Base-by-base conservation (phyloP, 2,113 vertebrate species). In the Elgaria multicarinata region DNA sequence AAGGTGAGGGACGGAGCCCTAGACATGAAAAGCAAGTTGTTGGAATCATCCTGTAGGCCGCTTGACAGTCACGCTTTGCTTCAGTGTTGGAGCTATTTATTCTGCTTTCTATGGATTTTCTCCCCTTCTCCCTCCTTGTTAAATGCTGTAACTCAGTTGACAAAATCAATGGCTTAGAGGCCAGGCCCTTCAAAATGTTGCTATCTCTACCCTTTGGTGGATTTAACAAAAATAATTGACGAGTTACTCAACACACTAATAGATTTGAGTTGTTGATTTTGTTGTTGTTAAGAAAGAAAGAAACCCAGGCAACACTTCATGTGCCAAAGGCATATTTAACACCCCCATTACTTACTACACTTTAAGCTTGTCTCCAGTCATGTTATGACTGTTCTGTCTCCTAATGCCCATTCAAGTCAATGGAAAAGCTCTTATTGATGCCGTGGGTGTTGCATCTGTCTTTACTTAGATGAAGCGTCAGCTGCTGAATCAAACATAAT, bases 401-500 rank as follows among this genome's bases (percentile, higher is more conserved):
- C 76, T 6, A 46, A 87, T 82, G 12, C 53, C 91, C 6, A 2
- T 78, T 88, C 33, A 90, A 53, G 26, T 83, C 44, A 62, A 62
- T 0, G 0, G 87, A 22, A 93, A 31, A 44, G 0, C 78, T 87
- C 75, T 44, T 83, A 83, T 28, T 76, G 55, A 83, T 82, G 55
- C n/a, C 9, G 39, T 82, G 36, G 39, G 22, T 76, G 39, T 83
- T 79, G 36, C n/a, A 55, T n/a, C 74, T 87, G 33, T 50, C 92
- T 83, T 77, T 0, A 0, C 16, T 90, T 90, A 91, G 83, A 42
- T 0, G 44, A 46, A 87, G 50, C 28, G 46, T 67, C 0, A 0
- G 67, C 46, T 87, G 71, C 22, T 77, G 22, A 69, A 78, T 90
- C 58, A 71, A 90, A 28, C 87, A 87, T 84, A 89, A 83, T 91